Percentiles rank a stretch among this genome's conserved stretches.
Conservation (phyloP, 2,797 vertebrate species). For the Scolopax bukidnonensis region DNA sequence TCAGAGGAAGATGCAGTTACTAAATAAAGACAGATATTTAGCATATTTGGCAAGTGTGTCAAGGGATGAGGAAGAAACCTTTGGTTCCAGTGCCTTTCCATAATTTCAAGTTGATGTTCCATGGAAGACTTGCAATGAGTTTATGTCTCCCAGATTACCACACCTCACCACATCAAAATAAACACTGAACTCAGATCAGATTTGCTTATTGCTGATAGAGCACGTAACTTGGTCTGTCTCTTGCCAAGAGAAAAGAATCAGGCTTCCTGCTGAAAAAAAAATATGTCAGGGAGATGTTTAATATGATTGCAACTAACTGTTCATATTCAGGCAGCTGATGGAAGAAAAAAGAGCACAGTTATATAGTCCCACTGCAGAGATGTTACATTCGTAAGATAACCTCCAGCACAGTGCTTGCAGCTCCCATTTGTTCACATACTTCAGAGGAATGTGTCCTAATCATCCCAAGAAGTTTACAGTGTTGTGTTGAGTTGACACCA, state of each 20-base stretch:
- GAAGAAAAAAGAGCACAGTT: neutral
- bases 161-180: neutral
- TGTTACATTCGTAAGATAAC: neutral
- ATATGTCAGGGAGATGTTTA: neutral
- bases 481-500: neutral
- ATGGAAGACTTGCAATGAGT: neutral
- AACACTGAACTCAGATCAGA: neutral
- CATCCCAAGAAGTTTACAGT: neutral
- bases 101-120: neutral
- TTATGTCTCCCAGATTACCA: neutral
- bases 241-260: constrained; percentile 8
- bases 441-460: constrained; percentile 43
- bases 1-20: neutral
- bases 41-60: neutral
- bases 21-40: neutral
- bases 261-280: neutral
- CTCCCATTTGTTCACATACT: neutral
- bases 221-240: neutral
- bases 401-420: neutral
- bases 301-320: neutral
- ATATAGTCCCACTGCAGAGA: neutral
- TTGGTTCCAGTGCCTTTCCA: neutral
- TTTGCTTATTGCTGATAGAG: neutral
- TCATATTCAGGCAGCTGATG: neutral
- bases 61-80: neutral